Evolutionary conservation across 1,140 invertebrate genomes (phyloP).

Genomic region (Brachystomella parvula): DNA sequence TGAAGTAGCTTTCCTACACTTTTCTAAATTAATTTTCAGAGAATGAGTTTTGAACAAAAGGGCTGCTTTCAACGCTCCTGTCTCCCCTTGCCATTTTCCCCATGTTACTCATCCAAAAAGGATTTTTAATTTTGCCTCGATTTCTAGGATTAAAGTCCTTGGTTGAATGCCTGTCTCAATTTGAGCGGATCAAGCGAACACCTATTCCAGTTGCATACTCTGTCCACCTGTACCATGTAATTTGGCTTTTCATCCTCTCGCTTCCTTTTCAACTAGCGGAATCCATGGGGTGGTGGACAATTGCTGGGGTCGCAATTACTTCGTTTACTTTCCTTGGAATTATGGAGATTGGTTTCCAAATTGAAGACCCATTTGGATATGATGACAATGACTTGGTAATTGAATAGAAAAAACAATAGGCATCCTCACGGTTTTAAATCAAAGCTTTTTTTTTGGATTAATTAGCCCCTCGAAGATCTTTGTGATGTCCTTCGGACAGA

Average conservation of each 20-base stretch:
- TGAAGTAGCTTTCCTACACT: too few relatives aligned
- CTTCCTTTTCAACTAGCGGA: conserved; percentile 11
- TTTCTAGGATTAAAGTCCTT: not conserved
- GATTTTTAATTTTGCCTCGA: not conserved
- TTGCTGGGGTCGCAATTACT: conserved; percentile 8
- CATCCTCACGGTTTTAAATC: conserved; percentile 8
- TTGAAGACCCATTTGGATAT: conserved; percentile 20
- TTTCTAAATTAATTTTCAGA: too few relatives aligned
- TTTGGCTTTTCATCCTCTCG: conserved; percentile 17
- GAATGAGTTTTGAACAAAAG: too few relatives aligned
- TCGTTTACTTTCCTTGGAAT: conserved; percentile 16
- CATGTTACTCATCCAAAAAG: too few relatives aligned
- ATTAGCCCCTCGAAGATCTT: too few relatives aligned
- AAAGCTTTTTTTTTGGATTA: not conserved
- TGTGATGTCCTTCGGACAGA: too few relatives aligned
- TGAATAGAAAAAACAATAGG: not conserved
- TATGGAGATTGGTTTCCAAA: conserved; percentile 14
- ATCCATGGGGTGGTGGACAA: conserved; percentile 5
- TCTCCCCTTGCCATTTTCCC: too few relatives aligned
- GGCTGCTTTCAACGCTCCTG: conserved; percentile 3
- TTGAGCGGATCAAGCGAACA: conserved; percentile 22
- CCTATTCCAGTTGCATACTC: conserved; percentile 22
- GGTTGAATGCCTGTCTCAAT: conserved; percentile 6
- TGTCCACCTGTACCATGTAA: conserved; percentile 14
- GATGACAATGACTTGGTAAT: too few relatives aligned